A percentile compares a stretch with the other conserved stretches of the same genome.
phyloP scores from a whole-genome alignment of 2,797 vertebrate genomes.

The Eleutherodactylus coqui region DNA sequence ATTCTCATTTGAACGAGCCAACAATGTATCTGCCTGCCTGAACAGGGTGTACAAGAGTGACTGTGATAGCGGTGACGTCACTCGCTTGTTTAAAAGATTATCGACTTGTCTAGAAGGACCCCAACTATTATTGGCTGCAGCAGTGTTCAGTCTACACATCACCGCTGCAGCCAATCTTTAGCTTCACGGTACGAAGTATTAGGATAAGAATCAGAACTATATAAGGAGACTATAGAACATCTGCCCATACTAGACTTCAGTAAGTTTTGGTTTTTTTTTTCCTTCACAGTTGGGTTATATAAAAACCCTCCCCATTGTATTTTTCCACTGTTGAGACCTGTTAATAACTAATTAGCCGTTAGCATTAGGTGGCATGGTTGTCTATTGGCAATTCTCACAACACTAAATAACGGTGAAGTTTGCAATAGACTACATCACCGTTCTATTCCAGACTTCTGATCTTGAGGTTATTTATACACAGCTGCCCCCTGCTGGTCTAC shows the following conservation, averaged over 20 bases:
- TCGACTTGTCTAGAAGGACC: too few species aligned
- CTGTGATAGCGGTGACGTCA: too few species aligned
- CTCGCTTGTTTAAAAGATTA: too few species aligned
- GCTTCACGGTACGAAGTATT: too few species aligned
- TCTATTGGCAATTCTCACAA: background rate
- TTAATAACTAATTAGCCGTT: background rate
- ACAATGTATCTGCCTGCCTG: too few species aligned
- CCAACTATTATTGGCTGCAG: too few species aligned
- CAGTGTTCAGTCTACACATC: too few species aligned
- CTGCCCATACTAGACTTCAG: background rate
- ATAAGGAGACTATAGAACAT: too few species aligned
- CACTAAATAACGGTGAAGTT: background rate
- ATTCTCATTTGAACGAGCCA: too few species aligned
- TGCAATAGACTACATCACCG: background rate
- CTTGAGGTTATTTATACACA: conserved; percentile 5
- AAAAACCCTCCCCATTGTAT: background rate
- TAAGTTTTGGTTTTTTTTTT: background rate
- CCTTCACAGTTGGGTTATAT: background rate
- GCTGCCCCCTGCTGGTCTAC: conserved; percentile 46
- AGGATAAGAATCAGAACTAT: too few species aligned
- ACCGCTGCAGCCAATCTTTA: too few species aligned
- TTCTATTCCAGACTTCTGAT: background rate
- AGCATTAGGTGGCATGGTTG: background rate
- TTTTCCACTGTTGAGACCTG: background rate
- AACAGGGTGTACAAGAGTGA: too few species aligned